Base-by-base conservation (phyloP, 2,888 invertebrate genomes). In the Drosophila nr. medialis region DNA sequence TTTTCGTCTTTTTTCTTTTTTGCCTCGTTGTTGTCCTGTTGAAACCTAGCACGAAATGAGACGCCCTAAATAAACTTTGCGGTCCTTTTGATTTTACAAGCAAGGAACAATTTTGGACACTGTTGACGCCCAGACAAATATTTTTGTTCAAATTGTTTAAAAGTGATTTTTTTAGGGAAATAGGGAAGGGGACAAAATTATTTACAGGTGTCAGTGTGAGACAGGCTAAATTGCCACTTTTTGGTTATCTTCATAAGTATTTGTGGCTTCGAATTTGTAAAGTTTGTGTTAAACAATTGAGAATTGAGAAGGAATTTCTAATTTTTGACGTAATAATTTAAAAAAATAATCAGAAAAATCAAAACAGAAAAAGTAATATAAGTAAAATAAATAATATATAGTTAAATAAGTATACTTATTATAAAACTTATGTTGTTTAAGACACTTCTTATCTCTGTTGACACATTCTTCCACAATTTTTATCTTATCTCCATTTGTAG, bases 41-140 rank as follows among this genome's bases (percentile, higher is more conserved):
- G 24, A 62, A 8, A 18, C 24, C 45, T 45, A n/a, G 13, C 29
- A 13, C 3, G 10, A 11, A 2, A 24, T 24, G 21, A 21, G 49
- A 21, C 5, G 48, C 66, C 79, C 89, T 90, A 86, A 86, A 81
- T 86, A 88, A 86, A 86, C 86, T 83, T 90, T 90, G 90, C 59
- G 89, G 86, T 79, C 53, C 59, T 64, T 70, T 69, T 72, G 65
- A 84, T 81, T 84, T 77, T 53, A 71, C 36, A 64, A 55, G 36
- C 65, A 38, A 56, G 24, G 32, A 69, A 73, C 59, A 56, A 54
- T 77, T 72, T 85, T 68, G 53, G 64, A 64, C 59, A 64, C 67
- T 74, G 90, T 77, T 87, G 90, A 86, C 74, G 90, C 76, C 69
- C 72, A 80, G 84, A 90, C 89, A 86, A 86, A 86, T 90, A 86